phyloP scores from a whole-genome alignment of 2,888 invertebrate genomes.

The Cheilosia pagana region DNA sequence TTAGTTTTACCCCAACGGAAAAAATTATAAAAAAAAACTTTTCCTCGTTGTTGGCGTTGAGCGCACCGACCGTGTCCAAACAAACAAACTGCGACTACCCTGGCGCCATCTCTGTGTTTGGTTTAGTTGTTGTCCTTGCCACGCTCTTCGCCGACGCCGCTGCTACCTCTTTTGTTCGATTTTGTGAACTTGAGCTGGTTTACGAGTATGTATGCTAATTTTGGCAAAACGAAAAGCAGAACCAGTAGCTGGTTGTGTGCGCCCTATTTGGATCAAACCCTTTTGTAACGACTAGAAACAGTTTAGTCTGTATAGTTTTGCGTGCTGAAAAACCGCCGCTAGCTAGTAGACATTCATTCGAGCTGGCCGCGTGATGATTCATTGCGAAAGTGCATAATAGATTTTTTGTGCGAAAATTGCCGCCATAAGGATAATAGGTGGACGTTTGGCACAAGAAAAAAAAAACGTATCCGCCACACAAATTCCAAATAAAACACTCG shows the following conservation, averaged over 20 bases:
- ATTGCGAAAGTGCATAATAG: constrained; percentile 70
- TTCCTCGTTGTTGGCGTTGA: constrained; percentile 26
- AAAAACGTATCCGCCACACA: constrained; percentile 4
- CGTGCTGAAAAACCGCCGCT: background rate
- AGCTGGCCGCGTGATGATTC: constrained; percentile 52
- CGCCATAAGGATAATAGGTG: constrained; percentile 68
- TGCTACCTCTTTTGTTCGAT: constrained; percentile 36
- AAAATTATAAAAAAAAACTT: constrained; percentile 13
- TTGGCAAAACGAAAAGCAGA: constrained; percentile 32
- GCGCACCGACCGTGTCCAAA: constrained; percentile 64
- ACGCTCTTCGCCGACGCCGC: background rate
- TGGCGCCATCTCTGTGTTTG: constrained; percentile 61
- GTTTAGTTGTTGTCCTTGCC: constrained; percentile 21
- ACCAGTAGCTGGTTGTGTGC: constrained; percentile 28
- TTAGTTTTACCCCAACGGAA: constrained; percentile 8
- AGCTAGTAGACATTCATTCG: constrained; percentile 50
- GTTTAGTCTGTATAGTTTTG: constrained; percentile 56
- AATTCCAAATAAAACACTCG: constrained; percentile 52
- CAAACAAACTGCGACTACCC: constrained; percentile 56
- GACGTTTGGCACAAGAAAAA: constrained; percentile 11
- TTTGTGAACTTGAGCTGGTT: constrained; percentile 67
- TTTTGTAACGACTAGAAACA: constrained; percentile 64
- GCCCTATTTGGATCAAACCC: constrained; percentile 24
- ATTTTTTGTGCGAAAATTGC: constrained; percentile 68
- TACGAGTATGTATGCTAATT: constrained; percentile 69